Evolutionary conservation across 2,888 invertebrate species (phyloP), one percentile per base, ranked within the genome.

Genomic region (Coleophora flavipennella): DNA sequence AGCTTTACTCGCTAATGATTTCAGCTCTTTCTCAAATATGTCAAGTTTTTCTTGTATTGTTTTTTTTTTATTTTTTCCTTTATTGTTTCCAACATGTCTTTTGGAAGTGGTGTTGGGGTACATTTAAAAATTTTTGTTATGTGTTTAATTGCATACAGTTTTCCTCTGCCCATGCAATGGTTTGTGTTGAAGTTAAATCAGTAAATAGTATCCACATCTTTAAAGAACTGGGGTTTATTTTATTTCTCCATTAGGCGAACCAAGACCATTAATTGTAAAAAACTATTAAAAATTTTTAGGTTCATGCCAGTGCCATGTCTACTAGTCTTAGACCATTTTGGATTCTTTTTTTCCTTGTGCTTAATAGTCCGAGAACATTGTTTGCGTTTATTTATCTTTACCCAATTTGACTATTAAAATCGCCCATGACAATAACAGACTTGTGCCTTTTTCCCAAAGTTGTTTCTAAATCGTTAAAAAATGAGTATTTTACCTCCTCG

Each of bases 241-340:
- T 39, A 39, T 33, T 33, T 13, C 8, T 0, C 50, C 49, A 20
- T 53, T 43, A 4, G 50, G 49, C 8, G 49, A 28, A 27, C 48
- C 49, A 49, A n/a, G 49, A 49, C 45, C 45, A 49, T 43, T 46
- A 50, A 20, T 38, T 45, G 4, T 41, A 39, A 49, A n/a, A 31
- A 43, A 10, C 28, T 27, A 27, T 27, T 27, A 1, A 27, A 9
- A 9, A 27, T 27, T 27, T 27, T 8, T 2, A 27, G 10, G 10
- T 27, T 2, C 10, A 10, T 27, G 8, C 28, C 28, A n/a, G 8
- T 27, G 8, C 28, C 8, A 27, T 9, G 10, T 27, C 10, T 9
- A 27, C 28, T 1, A 27, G 28, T 27, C 28, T 27, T 27, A 9
- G 28, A 10, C 28, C 28, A 27, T 27, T 27, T 8, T 27, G 8